Base-by-base conservation (phyloP, 2,797 vertebrate genomes). In the Hemibagrus guttatus region DNA sequence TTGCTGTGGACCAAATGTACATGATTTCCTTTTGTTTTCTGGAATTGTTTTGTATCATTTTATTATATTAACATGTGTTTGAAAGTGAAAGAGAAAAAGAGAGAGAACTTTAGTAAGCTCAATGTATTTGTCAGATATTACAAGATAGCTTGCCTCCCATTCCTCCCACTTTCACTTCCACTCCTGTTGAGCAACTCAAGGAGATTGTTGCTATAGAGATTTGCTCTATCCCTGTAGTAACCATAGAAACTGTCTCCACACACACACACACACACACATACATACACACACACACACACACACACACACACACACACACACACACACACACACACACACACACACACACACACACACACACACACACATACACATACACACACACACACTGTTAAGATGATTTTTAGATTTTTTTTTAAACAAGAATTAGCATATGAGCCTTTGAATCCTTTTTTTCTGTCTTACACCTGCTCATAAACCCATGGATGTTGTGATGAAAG, bases 121-220 rank as follows among this genome's bases (percentile, higher is more conserved):
- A 42, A 72, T 42, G 68, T 68, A 86, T 69, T 52, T 88, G 61
- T 83, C 68, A 88, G n/a, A 58, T 72, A 86, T 63, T 83, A 59
- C 66, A 83, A 56, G 54, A 84, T 19, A 83, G 26, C 72, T 84
- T 78, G 85, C 84, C 46, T 76, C 63, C 66, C 39, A 83, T 76
- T 61, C 83, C 81, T 78, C 84, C 81, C 79, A 84, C 79, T 85
- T 88, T 84, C 71, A 88, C 87, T 85, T 86, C 80, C 71, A 91
- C 42, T 71, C 83, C 75, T 89, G 71, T 85, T 92, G 81, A 82
- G 81, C 82, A 86, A 88, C 85, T 88, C 83, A 90, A 91, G 81
- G 82, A 90, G 87, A 87, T 86, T 92, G 94, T 95, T 94, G 91
- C 93, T 90, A 94, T 93, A 91, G 94, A 92, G 90, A 95, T 90